phyloP scores from a whole-genome alignment of 2,888 invertebrate genomes.

The Rhodophaea formosa region DNA sequence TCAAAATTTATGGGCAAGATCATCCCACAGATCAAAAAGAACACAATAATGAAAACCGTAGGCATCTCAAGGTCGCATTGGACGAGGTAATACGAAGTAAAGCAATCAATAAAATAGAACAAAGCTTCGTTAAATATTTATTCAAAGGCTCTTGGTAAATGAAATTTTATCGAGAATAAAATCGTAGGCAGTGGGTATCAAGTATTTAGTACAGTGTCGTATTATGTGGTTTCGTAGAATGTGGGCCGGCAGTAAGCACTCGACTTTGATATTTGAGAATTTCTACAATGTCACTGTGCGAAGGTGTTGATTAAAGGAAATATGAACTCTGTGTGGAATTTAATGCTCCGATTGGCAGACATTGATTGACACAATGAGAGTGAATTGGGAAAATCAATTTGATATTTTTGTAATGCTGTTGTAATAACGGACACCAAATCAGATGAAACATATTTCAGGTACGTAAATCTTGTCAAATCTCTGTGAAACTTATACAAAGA shows the following conservation, averaged over 20 bases:
- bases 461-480: too few relatives aligned
- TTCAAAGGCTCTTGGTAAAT: background rate
- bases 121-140: background rate
- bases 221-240: background rate
- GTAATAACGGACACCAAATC: too few relatives aligned
- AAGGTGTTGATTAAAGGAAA: slow-evolving; percentile 35
- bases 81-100: too few relatives aligned
- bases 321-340: slow-evolving; percentile 37
- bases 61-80: too few relatives aligned
- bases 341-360: slow-evolving; percentile 28
- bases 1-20: too few relatives aligned
- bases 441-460: too few relatives aligned
- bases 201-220: background rate
- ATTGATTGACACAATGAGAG: slow-evolving; percentile 39
- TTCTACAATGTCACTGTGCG: slow-evolving; percentile 41
- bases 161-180: background rate
- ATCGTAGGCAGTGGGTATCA: background rate
- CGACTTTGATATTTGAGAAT: slow-evolving; percentile 48
- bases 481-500: too few relatives aligned
- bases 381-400: slow-evolving; percentile 10
- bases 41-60: too few relatives aligned
- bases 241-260: slow-evolving; percentile 13
- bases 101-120: too few relatives aligned
- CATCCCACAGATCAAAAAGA: too few relatives aligned
- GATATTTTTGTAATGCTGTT: background rate